Evolutionary conservation across 2,888 invertebrate genomes (phyloP), one percentile per base, ranked within the genome.

Genomic region (Tachina lurida): DNA sequence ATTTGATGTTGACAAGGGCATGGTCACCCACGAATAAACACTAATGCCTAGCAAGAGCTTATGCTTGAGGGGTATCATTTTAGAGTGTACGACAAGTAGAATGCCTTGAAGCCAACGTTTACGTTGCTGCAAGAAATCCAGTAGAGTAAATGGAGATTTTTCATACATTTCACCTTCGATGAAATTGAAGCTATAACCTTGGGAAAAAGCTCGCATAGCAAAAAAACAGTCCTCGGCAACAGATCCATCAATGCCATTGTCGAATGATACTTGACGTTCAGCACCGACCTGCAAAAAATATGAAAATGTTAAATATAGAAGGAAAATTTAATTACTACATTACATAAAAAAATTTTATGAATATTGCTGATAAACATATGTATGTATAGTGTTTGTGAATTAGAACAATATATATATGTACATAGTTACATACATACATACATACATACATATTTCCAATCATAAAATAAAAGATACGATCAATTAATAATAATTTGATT

Each of bases 91-190:
- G 31, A 97, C 97, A 86, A 98, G 94, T 31, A 97, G 94, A 89
- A 98, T 97, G 91, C 97, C 98, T 94, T 97, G 97, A 75, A 99
- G 95, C 99, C 99, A 99, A 75, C 99, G 95, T 92, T 99, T 99
- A 82, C 99, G 94, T 91, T 99, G 99, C 92, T 98, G 98, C 88
- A 99, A 95, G 90, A 99, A 98, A 92, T 99, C 99, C 95, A 96
- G 96, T 47, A 99, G 93, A 2, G 97, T 97, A 92, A 99, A 99
- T 4, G 99, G 98, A 9, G 98, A 98, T 92, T 99, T 98, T 92
- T 99, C 99, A 96, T 98, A 98, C 98, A 99, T 98, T 93, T 99
- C 99, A 68, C 99, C 98, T 92, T 99, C 98, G 88, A 99, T 96
- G 93, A 98, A 99, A 92, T 98, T 97, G 93, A 99, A 99, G 22